Percentiles rank a stretch among this genome's conserved stretches.
Conservation (phyloP, 2,797 vertebrate genomes). For the Leptatherina wallacei region DNA sequence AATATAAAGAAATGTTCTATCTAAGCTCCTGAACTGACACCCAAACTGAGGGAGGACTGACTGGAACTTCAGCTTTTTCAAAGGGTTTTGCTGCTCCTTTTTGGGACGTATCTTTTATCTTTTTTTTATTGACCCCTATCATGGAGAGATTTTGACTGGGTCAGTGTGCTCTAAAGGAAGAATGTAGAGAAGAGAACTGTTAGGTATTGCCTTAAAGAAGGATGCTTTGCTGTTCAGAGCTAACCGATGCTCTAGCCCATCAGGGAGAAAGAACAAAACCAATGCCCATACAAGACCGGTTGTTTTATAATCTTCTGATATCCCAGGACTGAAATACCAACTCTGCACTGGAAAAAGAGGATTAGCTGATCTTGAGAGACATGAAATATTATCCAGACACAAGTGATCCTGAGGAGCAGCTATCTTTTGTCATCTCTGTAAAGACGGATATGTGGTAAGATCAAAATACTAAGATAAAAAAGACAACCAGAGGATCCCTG, state of each 20-base stretch:
- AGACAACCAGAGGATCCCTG: constrained; percentile 1
- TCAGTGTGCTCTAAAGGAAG: constrained; percentile 8
- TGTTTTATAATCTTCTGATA: constrained; percentile 6
- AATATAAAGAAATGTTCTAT: constrained; percentile 17
- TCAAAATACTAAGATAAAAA: constrained; percentile 15
- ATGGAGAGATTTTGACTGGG: constrained; percentile 11
- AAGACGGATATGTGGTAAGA: constrained; percentile 25
- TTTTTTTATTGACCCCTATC: constrained; percentile 17
- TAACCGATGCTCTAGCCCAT: constrained; percentile 1
- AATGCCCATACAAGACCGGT: background rate
- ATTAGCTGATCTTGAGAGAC: constrained; percentile 37
- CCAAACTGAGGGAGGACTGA: constrained; percentile 9
- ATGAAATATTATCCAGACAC: constrained; percentile 66
- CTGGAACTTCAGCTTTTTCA: constrained; percentile 36
- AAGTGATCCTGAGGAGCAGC: constrained; percentile 44
- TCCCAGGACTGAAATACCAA: constrained; percentile 19
- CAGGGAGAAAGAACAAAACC: constrained; percentile 14
- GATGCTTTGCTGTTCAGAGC: constrained; percentile 22
- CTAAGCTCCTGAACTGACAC: constrained; percentile 17
- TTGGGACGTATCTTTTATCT: constrained; percentile 6
- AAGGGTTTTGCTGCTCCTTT: constrained; percentile 34
- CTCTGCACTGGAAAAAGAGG: constrained; percentile 22
- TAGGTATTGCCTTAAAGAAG: constrained; percentile 14
- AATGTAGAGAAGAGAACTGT: constrained; percentile 7
- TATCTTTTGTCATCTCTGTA: constrained; percentile 39